Percentiles rank a stretch among this genome's conserved stretches.
phyloP scores from a whole-genome alignment of 2,113 vertebrate species.

The Electrona antarctica region DNA sequence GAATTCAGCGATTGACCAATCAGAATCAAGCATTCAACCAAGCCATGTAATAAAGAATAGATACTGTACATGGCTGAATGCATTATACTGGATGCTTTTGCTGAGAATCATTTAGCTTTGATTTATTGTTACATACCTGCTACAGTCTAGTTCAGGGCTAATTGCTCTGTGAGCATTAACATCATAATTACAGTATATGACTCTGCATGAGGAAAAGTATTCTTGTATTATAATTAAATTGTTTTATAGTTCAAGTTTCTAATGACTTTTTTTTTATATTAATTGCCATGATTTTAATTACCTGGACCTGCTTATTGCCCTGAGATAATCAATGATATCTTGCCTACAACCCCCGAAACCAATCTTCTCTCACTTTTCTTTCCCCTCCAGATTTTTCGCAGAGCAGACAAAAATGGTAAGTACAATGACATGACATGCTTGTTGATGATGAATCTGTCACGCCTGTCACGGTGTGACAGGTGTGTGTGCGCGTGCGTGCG shows the following conservation, averaged over 20 bases:
- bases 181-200: too few species aligned
- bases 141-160: neutral
- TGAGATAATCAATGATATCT: slow-evolving; percentile 10
- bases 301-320: slow-evolving; percentile 10
- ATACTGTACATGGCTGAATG: neutral
- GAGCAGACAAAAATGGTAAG: slow-evolving; percentile 83
- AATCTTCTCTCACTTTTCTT: slow-evolving; percentile 6
- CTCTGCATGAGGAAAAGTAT: neutral
- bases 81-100: neutral
- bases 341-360: neutral
- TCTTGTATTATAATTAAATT: neutral
- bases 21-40: too few species aligned
- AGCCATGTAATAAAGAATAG: too few species aligned
- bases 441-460: slow-evolving; percentile 22
- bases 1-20: too few species aligned
- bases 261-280: slow-evolving; percentile 19
- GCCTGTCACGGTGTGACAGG: slow-evolving; percentile 12
- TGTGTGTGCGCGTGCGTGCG: neutral
- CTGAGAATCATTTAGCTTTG: neutral
- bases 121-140: neutral
- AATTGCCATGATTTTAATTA: slow-evolving; percentile 11
- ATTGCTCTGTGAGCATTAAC: too few species aligned
- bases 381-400: slow-evolving; percentile 77
- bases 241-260: neutral
- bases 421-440: slow-evolving; percentile 12